Evolutionary conservation across 2,113 vertebrate genomes (phyloP), one percentile per base, ranked within the genome.

Genomic region (Balaeniceps rex): DNA sequence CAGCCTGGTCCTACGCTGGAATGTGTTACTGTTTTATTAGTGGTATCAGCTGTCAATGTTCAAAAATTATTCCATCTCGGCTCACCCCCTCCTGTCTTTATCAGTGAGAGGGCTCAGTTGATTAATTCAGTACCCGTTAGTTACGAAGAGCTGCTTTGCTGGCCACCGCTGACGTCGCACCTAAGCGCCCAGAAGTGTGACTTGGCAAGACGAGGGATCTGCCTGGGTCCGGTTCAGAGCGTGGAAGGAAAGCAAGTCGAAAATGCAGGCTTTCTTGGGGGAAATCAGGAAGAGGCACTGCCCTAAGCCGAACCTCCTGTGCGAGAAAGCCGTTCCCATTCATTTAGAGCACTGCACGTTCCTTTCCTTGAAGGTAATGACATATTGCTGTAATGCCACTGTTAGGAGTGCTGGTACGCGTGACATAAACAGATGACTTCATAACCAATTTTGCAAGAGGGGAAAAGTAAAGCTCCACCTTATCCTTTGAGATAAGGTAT

Each of bases 401-500:
- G 90, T 60, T 51, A 90, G 90, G 76, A 95, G 92, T 57, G 95
- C 90, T 88, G 95, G 92, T 96, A 87, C 92, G 94, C 96, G 66
- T 94, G 97, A 94, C 96, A 97, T 90, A 98, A 98, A 98, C 96
- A 97, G 71, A 98, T 98, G 96, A 98, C 98, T 98, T 97, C 97
- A 98, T 97, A 95, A 88, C 96, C 51, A 88, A 92, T 98, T 98
- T 98, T 69, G 95, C 95, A 98, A 98, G 87, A 96, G 97, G 97
- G 98, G 97, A 98, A 97, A 97, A 97, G 93, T 87, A 93, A 97
- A 97, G 96, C 98, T 96, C 98, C 97, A 98, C 98, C 98, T 98
- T 98, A 98, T 98, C 98, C 98, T 97, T 91, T 70, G 87, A 98
- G 98, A 98, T 98, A 98, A 98, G 96, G 91, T 94, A 94, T 93